These are phyloP conservation scores for Acleris sparsana DNA, from an alignment of 2,888 invertebrate species.

Conservation along the genomic window DNA sequence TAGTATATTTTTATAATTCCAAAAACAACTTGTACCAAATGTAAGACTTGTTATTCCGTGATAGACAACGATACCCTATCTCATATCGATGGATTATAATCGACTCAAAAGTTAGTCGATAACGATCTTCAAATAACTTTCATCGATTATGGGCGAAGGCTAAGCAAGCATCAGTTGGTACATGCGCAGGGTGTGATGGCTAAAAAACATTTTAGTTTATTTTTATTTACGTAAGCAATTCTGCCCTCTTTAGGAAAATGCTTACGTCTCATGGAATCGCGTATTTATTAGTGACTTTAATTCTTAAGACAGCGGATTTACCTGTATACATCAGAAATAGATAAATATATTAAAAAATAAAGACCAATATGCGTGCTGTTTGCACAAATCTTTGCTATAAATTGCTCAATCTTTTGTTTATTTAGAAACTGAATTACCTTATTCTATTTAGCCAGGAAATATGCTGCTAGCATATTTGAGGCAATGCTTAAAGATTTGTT, in stretches of 20 bases:
- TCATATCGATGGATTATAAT: slow-evolving; percentile 68
- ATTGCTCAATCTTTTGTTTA: too few relatives aligned
- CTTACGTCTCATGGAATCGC: too few relatives aligned
- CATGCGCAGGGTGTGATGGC: not conserved
- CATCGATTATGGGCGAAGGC: slow-evolving; percentile 11
- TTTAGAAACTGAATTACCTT: too few relatives aligned
- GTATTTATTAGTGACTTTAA: too few relatives aligned
- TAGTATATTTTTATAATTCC: not conserved
- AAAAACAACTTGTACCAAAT: not conserved
- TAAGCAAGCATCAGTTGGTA: slow-evolving; percentile 9
- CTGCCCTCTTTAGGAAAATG: not conserved
- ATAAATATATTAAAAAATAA: too few relatives aligned
- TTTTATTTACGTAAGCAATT: not conserved
- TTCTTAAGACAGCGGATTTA: too few relatives aligned
- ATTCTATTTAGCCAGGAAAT: too few relatives aligned
- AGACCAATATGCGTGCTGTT: too few relatives aligned
- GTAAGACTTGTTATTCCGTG: slow-evolving; percentile 8
- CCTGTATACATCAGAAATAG: too few relatives aligned
- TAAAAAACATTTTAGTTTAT: not conserved
- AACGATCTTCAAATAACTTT: slow-evolving; percentile 50
- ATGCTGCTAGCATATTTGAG: too few relatives aligned
- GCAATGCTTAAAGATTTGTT: too few relatives aligned
- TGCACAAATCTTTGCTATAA: too few relatives aligned
- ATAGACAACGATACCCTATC: slow-evolving; percentile 49
- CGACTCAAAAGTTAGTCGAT: slow-evolving; percentile 57